These are phyloP conservation scores for Nomada goodeniana DNA, from an alignment of 2,888 invertebrate genomes.

Conservation along the genomic window DNA sequence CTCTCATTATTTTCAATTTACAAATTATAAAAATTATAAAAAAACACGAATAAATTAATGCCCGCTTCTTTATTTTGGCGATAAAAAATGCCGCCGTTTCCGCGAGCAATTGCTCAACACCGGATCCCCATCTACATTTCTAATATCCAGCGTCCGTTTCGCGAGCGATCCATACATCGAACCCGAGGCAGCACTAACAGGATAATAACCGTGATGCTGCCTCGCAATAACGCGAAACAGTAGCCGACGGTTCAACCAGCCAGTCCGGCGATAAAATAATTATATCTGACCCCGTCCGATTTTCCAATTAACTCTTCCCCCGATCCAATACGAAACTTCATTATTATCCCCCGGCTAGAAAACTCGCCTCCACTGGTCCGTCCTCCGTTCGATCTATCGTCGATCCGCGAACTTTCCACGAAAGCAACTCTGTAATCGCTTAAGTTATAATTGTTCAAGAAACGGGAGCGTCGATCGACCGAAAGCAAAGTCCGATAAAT, in stretches of 20 bases:
- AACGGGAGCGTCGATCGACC: slow-evolving; percentile 16
- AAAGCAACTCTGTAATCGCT: background rate
- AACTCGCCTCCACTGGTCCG: background rate
- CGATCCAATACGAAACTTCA: background rate
- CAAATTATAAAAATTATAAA: no score
- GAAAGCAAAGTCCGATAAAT: slow-evolving; percentile 27
- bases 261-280: slow-evolving; percentile 21
- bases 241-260: background rate
- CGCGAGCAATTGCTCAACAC: background rate
- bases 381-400: background rate
- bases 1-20: no score
- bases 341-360: background rate
- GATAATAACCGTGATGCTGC: slow-evolving; percentile 35
- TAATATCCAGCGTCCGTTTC: slow-evolving; percentile 38
- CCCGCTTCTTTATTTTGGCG: background rate
- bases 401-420: background rate
- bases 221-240: slow-evolving; percentile 6
- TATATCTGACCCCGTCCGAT: slow-evolving; percentile 6
- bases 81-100: background rate
- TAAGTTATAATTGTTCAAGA: slow-evolving; percentile 19
- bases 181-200: slow-evolving; percentile 43
- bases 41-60: no score
- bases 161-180: slow-evolving; percentile 14
- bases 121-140: background rate
- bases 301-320: slow-evolving; percentile 9